These are phyloP conservation scores for Ageneiosus marmoratus DNA, from an alignment of 2,113 vertebrate genomes.

Conservation along the genomic window DNA sequence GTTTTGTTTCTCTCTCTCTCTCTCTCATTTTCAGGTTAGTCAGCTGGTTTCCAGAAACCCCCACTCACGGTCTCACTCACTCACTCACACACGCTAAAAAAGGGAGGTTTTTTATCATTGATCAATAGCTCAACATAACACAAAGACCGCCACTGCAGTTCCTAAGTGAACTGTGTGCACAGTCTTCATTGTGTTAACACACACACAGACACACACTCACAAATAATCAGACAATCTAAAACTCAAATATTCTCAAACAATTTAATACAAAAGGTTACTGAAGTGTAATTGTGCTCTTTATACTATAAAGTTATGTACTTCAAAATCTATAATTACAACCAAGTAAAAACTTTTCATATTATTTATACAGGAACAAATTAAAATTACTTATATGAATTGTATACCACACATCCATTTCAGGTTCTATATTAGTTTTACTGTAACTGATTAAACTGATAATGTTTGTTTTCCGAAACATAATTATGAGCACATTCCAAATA, in stretches of 20 bases:
- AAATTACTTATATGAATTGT: not conserved
- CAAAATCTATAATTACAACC: no score
- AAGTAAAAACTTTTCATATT: no score
- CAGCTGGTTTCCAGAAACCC: not conserved
- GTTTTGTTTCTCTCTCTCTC: not conserved
- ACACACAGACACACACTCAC: not conserved
- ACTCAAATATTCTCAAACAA: not conserved
- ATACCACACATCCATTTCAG: no score
- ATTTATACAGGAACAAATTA: not conserved
- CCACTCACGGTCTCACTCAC: slow-evolving; percentile 22
- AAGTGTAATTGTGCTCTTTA: no score
- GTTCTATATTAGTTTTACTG: no score
- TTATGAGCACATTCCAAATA: no score
- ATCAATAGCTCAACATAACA: slow-evolving; percentile 65
- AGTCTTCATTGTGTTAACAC: not conserved
- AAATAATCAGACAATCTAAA: not conserved
- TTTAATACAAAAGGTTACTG: not conserved
- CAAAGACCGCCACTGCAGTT: slow-evolving; percentile 50
- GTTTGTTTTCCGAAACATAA: not conserved
- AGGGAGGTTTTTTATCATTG: slow-evolving; percentile 41
- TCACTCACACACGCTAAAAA: slow-evolving; percentile 46
- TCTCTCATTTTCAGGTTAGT: not conserved
- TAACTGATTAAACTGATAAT: no score
- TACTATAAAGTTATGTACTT: no score
- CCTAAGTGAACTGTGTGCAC: slow-evolving; percentile 32